Percentiles rank a stretch among this genome's conserved stretches.
phyloP scores from a whole-genome alignment of 2,888 invertebrate species.

The Syrista parreyssii region DNA sequence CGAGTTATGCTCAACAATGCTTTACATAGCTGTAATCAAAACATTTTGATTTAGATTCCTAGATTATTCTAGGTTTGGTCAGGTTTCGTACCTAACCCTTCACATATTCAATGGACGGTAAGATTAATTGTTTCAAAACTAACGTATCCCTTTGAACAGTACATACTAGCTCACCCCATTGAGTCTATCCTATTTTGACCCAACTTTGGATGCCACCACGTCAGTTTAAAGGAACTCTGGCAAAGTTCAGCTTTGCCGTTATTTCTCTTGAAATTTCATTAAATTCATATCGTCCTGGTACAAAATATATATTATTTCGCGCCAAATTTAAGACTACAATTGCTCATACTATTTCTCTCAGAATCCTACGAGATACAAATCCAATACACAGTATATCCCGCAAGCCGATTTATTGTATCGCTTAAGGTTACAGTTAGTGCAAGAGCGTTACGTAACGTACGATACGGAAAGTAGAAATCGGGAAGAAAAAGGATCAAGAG shows the following conservation, averaged over 20 bases:
- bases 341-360: neutral
- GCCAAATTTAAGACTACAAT: neutral
- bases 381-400: neutral
- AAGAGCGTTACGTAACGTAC: conserved; percentile 12
- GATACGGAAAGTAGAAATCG: conserved; percentile 10
- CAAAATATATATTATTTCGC: neutral
- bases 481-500: conserved; percentile 7
- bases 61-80: neutral
- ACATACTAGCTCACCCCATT: neutral
- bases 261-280: neutral
- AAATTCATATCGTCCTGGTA: neutral
- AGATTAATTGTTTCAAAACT: neutral
- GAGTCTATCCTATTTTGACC: neutral
- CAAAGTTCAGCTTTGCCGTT: neutral
- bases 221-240: neutral
- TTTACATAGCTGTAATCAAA: neutral
- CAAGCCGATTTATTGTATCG: conserved; percentile 17
- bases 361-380: neutral
- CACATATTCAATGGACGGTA: neutral
- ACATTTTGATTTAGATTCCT: neutral
- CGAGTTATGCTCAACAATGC: neutral
- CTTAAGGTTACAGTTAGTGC: conserved; percentile 10
- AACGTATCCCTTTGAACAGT: neutral
- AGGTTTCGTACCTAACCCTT: neutral
- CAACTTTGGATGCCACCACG: neutral